These are phyloP conservation scores for Cantharis flavilabris DNA, from an alignment of 2,888 invertebrate species.

Conservation along the genomic window DNA sequence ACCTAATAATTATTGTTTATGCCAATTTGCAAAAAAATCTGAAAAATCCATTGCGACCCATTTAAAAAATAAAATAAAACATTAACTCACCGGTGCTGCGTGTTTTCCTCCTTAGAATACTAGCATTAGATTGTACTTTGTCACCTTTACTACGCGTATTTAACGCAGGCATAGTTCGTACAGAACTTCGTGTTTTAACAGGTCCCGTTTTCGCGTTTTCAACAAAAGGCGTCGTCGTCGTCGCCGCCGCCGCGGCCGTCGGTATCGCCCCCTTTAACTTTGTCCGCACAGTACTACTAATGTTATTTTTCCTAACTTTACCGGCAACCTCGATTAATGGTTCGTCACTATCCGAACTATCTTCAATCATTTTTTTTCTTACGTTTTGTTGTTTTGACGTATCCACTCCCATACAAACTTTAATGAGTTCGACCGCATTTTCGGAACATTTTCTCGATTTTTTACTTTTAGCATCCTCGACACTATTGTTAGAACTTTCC, in stretches of 20 bases:
- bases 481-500: conserved; percentile 71
- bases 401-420: conserved; percentile 47
- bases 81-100: conserved; percentile 66
- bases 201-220: conserved; percentile 29
- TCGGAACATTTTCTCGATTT: conserved; percentile 64
- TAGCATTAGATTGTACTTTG: conserved; percentile 47
- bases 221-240: not conserved
- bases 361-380: conserved; percentile 55
- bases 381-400: conserved; percentile 45
- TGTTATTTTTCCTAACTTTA: conserved; percentile 62
- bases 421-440: conserved; percentile 63
- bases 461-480: conserved; percentile 48
- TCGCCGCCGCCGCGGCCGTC: not conserved
- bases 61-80: not conserved
- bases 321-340: conserved; percentile 73
- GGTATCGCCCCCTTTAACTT: conserved; percentile 33
- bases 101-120: conserved; percentile 63
- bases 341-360: conserved; percentile 80
- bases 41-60: not conserved
- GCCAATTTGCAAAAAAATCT: not conserved
- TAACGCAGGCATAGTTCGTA: conserved; percentile 47
- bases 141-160: conserved; percentile 53
- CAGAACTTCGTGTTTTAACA: conserved; percentile 50
- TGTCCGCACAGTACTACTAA: conserved; percentile 16
- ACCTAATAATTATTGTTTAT: not conserved